A percentile compares a stretch with the other conserved stretches of the same genome.
These are phyloP conservation scores for Chelon labrosus DNA, from an alignment of 2,797 vertebrate species.

Conservation along the genomic window DNA sequence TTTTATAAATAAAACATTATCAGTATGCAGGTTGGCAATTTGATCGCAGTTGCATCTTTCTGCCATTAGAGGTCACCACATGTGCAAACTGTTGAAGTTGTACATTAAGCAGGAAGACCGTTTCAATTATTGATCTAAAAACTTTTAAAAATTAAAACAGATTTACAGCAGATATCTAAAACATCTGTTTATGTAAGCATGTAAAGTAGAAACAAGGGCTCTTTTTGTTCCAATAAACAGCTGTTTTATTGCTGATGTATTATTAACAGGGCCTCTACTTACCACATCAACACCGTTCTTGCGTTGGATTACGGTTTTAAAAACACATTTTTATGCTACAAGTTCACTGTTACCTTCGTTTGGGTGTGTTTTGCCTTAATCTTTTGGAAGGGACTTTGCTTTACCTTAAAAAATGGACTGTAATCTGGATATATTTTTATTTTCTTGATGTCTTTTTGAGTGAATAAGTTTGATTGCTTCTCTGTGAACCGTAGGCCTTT, in stretches of 20 bases:
- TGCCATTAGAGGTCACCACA: conserved; percentile 23
- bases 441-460: neutral
- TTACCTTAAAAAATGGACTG: conserved; percentile 7
- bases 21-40: too few species aligned
- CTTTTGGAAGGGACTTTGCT: conserved; percentile 21
- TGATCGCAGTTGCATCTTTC: conserved; percentile 9
- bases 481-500: neutral
- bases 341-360: neutral
- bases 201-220: neutral
- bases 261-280: neutral
- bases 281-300: neutral
- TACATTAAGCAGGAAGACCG: neutral
- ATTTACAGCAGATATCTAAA: neutral
- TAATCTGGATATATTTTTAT: neutral
- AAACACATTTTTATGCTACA: neutral
- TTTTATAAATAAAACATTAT: neutral
- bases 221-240: neutral
- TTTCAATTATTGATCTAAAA: neutral
- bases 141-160: neutral
- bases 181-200: neutral
- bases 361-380: neutral
- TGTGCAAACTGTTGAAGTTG: neutral
- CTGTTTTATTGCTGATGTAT: neutral
- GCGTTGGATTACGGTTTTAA: conserved; percentile 12
- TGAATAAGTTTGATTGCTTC: neutral